Evolutionary conservation across 1,140 invertebrate genomes (phyloP).

Genomic region (Paramacrobiotus metropolitanus): DNA sequence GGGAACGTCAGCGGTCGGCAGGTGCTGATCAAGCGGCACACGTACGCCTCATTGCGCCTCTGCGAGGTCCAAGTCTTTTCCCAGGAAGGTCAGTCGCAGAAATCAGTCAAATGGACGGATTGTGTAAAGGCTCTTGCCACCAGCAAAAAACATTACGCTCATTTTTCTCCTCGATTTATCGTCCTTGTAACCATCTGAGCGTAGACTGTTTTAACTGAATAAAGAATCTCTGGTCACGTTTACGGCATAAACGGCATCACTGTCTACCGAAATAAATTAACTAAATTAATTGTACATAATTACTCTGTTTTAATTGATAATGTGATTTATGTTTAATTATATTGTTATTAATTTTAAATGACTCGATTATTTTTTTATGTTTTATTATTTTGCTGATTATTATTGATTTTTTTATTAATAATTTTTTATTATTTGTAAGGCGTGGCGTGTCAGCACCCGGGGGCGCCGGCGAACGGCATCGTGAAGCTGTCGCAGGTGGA

Average conservation of each 20-base stretch:
- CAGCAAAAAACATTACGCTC: no score
- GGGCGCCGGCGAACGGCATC: background rate
- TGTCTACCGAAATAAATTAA: background rate
- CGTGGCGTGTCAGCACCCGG: background rate
- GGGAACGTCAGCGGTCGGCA: background rate
- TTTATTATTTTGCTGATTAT: no score
- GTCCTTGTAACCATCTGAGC: no score
- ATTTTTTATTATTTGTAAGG: background rate
- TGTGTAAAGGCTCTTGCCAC: no score
- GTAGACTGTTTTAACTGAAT: no score
- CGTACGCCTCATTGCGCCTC: background rate
- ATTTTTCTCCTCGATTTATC: no score
- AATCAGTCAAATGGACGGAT: no score
- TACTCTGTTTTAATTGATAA: background rate
- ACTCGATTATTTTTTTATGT: background rate
- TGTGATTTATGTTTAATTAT: background rate
- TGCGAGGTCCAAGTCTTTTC: conserved; percentile 1
- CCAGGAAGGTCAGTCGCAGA: background rate
- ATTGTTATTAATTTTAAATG: background rate
- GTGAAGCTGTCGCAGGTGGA: conserved; percentile 1
- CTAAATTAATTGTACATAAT: background rate
- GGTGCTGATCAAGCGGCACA: background rate
- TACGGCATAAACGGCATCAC: no score
- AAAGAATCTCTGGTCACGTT: no score
- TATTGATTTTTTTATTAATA: background rate